Conservation (phyloP, 2,113 vertebrate genomes). For the Lagopus muta region DNA sequence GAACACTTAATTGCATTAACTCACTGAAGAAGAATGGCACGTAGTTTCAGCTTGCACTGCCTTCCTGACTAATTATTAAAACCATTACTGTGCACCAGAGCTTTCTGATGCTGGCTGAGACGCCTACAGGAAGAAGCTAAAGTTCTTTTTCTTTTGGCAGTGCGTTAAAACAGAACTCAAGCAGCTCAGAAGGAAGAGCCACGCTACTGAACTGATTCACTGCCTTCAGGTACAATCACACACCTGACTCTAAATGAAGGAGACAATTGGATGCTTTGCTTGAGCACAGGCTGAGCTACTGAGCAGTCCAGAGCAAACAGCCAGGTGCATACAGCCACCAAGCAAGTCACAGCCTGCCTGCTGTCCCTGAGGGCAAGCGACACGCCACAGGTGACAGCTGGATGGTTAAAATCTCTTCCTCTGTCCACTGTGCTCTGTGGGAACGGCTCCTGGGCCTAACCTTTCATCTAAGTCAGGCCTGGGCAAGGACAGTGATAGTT, state of each 20-base stretch:
- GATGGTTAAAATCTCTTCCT: background rate
- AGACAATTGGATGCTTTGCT: background rate
- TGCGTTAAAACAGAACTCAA: background rate
- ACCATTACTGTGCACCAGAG: background rate
- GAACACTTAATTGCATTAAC: background rate
- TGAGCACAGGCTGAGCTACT: background rate
- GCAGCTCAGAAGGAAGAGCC: background rate
- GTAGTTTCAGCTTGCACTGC: background rate
- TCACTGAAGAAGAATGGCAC: background rate
- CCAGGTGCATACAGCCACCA: accelerated
- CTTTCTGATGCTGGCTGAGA: background rate
- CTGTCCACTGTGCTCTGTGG: accelerated
- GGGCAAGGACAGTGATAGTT: background rate
- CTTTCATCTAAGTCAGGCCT: background rate
- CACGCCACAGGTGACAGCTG: accelerated
- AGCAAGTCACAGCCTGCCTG: background rate
- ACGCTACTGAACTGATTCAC: accelerated
- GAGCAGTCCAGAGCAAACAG: accelerated
- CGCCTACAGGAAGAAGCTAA: background rate
- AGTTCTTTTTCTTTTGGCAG: background rate
- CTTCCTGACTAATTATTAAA: background rate
- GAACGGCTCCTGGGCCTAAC: background rate
- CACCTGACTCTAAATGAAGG: accelerated
- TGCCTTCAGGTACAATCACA: background rate
- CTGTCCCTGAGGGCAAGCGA: background rate